Evolutionary conservation across 2,113 vertebrate genomes (phyloP), one percentile per base, ranked within the genome.

Genomic region (Natator depressus): DNA sequence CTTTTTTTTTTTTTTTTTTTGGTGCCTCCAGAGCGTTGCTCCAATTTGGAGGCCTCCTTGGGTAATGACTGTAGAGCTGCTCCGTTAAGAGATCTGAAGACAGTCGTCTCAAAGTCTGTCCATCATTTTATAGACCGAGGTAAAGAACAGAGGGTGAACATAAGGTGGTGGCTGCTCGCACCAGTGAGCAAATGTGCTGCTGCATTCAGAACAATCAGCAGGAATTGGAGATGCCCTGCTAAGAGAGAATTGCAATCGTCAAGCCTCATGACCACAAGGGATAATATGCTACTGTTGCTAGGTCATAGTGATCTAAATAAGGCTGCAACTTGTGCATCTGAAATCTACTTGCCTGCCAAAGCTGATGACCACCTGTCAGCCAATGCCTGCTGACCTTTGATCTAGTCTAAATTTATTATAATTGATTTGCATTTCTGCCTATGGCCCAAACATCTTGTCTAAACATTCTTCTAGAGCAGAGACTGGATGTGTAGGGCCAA

Each of bases 291-390:
- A 12, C 38, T 65, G 50, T 83, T 92, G 25, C 85, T 93, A 89
- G 55, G 78, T 88, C 89, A 46, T 75, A 49, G 51, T 0, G 0
- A 38, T 75, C 86, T 47, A 31, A 54, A 51, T 72, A 96, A 88
- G 84, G 10, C 75, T n/a, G 24, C 78, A 93, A 55, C n/a, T 94
- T 88, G 54, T 82, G 76, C 50, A 69, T 95, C 50, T 93, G 69
- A 93, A 93, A 93, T 96, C 35, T 97, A 2, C 54, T 95, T 92
- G 51, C 50, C 91, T 95, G 92, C 83, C 79, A 81, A 91, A 93
- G 89, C 31, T 91, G 91, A 87, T 90, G 93, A 59, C 50, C 50
- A 76, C 5, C 83, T 85, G 87, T 22, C 49, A 88, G 72, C 72
- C 78, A 91, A 96, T 94, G 95, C 82, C 72, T 87, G 79, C 88